Evolutionary conservation across 2,888 invertebrate genomes (phyloP), one percentile per base, ranked within the genome.

Genomic region (Cryptus armator): DNA sequence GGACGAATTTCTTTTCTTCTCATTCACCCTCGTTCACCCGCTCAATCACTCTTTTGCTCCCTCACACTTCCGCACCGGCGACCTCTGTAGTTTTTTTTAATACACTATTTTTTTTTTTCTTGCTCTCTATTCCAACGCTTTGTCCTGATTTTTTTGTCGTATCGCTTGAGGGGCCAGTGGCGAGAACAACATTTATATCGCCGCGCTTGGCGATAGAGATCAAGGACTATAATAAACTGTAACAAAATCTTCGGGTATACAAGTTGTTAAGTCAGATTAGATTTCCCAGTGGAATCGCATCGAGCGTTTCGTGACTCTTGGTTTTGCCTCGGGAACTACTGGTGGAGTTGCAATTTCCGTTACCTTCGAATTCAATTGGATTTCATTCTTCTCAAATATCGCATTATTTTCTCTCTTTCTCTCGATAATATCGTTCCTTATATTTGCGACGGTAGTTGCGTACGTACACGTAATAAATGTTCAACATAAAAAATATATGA

Each of bases 211-310:
- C 76, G 24, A 66, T 76, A 53, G 46, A 12, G n/a, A 44, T 51
- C 43, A 16, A 37, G 53, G 19, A 19, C 37, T 68, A 32, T 44
- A 32, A 59, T 46, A 29, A 68, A 59, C 59, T 29, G 59, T 29
- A 56, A 46, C 46, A 19, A 32, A 74, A 72, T 76, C 71, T 72
- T 62, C n/a, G 53, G 24, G 24, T 66, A 44, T 66, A 83, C 83
- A 78, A 83, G 86, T 83, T 87, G 79, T 88, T 87, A 87, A 87
- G 87, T 86, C 75, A 79, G 84, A 89, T 90, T 87, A 88, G 86
- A 84, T 66, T 43, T 62, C 46, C 24, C 56, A 24, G 71, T 29
- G 37, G 5, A 48, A n/a, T 74, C 56, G 43, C 48, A 37, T 77
- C 37, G 29, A 1, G 14, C 12, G 9, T 16, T 56, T 56, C 53